These are phyloP conservation scores for Cyrtorhinus lividipennis DNA, from an alignment of 1,140 invertebrate species.

Conservation along the genomic window DNA sequence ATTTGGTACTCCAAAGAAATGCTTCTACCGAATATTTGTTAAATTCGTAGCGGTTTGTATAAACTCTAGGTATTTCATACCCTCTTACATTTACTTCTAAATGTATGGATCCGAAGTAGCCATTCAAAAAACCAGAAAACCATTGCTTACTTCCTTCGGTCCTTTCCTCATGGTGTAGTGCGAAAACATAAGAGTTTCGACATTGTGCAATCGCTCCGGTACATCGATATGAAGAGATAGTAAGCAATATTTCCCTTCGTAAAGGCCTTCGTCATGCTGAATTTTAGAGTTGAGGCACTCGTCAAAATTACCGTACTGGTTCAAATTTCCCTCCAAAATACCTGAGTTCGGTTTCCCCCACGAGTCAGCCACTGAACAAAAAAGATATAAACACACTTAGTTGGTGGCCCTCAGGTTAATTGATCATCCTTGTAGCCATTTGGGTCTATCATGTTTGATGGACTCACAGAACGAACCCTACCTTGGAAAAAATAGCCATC, in stretches of 20 bases:
- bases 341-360: constrained; percentile 44
- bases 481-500: too few species aligned
- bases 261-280: not conserved
- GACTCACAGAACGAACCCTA: too few species aligned
- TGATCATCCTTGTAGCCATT: too few species aligned
- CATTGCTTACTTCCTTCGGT: constrained; percentile 43
- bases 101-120: too few species aligned
- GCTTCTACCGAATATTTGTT: too few species aligned
- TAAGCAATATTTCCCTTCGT: constrained; percentile 41
- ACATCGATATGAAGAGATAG: constrained; percentile 34
- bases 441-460: too few species aligned
- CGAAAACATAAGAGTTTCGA: constrained; percentile 40
- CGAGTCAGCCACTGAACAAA: constrained; percentile 42
- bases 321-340: constrained; percentile 42
- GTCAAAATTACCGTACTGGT: constrained; percentile 45
- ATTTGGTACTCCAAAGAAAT: too few species aligned
- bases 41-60: too few species aligned
- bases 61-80: too few species aligned
- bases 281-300: constrained; percentile 33
- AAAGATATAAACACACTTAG: constrained; percentile 10
- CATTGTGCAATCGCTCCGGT: constrained; percentile 30
- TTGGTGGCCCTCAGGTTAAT: too few species aligned
- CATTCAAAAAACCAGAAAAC: too few species aligned
- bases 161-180: constrained; percentile 42
- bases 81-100: too few species aligned